Evolutionary conservation across 2,888 invertebrate species (phyloP).

Genomic region (Caenorhabditis sp.): DNA sequence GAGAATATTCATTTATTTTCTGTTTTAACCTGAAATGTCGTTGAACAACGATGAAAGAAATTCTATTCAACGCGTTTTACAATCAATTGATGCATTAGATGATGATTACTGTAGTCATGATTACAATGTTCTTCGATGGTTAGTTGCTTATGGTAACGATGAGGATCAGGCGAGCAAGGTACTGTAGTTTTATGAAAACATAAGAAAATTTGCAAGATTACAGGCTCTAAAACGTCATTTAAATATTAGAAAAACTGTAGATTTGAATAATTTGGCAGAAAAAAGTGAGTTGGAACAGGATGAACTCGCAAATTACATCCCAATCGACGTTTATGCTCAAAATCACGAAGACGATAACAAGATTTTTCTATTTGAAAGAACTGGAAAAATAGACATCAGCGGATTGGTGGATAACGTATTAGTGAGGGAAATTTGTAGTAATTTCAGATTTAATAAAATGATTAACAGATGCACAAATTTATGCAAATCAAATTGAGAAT

Average conservation of each 20-base stretch:
- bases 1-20: neutral
- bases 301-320: conserved; percentile 50
- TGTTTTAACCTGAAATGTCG: conserved; percentile 11
- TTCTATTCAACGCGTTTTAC: conserved; percentile 38
- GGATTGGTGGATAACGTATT: conserved; percentile 53
- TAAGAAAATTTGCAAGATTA: too few relatives aligned
- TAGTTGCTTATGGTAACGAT: conserved; percentile 61
- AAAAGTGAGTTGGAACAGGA: conserved; percentile 26
- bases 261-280: conserved; percentile 42
- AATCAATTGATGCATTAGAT: conserved; percentile 27
- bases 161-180: conserved; percentile 55
- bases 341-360: conserved; percentile 52
- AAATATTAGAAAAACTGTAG: conserved; percentile 58
- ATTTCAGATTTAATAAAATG: neutral
- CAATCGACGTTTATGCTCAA: conserved; percentile 60
- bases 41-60: conserved; percentile 20
- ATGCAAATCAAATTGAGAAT: conserved; percentile 66
- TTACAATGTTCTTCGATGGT: conserved; percentile 66
- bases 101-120: conserved; percentile 46
- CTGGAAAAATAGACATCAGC: conserved; percentile 62
- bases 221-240: conserved; percentile 62
- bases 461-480: conserved; percentile 56
- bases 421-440: conserved; percentile 7
- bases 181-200: neutral
- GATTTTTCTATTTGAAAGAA: conserved; percentile 54